A percentile compares a stretch with the other conserved stretches of the same genome.
These are phyloP conservation scores for Lycodopsis pacificus DNA, from an alignment of 2,797 vertebrate species.

Conservation along the genomic window DNA sequence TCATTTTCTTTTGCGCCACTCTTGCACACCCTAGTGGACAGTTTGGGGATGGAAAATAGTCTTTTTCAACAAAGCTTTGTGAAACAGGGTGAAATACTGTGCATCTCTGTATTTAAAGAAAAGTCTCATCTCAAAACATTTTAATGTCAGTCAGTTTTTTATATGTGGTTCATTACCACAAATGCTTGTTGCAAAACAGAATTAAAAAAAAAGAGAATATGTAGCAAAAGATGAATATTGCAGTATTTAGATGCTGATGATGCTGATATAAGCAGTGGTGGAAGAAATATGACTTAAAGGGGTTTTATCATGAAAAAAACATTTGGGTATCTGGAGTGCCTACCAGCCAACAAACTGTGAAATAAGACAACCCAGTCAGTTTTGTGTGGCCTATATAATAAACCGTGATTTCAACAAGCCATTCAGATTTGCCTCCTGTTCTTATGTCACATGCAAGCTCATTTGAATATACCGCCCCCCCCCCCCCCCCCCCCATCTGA, in stretches of 20 bases:
- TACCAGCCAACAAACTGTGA: too few relatives aligned
- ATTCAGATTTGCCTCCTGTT: too few relatives aligned
- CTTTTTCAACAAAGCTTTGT: not conserved
- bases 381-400: too few relatives aligned
- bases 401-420: too few relatives aligned
- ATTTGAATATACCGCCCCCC: too few relatives aligned
- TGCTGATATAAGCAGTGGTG: not conserved
- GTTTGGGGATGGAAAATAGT: not conserved
- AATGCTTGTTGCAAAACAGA: not conserved
- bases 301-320: too few relatives aligned
- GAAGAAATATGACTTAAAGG: not conserved
- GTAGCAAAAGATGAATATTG: not conserved
- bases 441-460: too few relatives aligned
- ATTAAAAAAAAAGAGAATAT: not conserved
- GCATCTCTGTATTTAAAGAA: not conserved
- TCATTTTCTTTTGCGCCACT: constrained; percentile 68
- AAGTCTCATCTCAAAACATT: not conserved
- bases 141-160: not conserved
- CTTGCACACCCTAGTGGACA: constrained; percentile 78
- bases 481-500: too few relatives aligned
- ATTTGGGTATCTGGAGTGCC: too few relatives aligned
- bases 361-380: too few relatives aligned
- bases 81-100: not conserved
- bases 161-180: not conserved
- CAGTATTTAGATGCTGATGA: not conserved